Base-by-base conservation (phyloP, 2,113 vertebrate genomes). In the Sinocyclocheilus anshuiensis region DNA sequence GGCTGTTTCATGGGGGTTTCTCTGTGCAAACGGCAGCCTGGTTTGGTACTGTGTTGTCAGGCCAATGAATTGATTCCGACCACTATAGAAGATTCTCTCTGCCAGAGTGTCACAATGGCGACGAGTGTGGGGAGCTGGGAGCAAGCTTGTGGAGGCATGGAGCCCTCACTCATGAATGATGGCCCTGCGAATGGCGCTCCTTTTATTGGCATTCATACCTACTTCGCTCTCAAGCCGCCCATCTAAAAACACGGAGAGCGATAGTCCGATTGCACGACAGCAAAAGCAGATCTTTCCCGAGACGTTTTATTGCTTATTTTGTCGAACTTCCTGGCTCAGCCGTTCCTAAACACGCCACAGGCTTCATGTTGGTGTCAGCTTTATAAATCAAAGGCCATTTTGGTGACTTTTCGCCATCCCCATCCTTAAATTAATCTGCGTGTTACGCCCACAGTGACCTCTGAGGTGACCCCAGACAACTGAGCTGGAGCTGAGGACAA, bases 81-180 rank as follows among this genome's bases (percentile, higher is more conserved):
- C 92, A 94, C 94, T 93, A 94, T 92, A 93, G 94, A 94, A 93
- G 92, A 92, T 94, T 94, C 93, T 92, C 94, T 94, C 93, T 93
- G 93, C 93, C 94, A 91, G 91, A 65, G 90, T 92, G 93, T 94
- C 94, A 96, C 95, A 96, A 95, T 94, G 93, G 94, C 94, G 95
- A 95, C 92, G 93, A 94, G 94, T 94, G 93, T 93, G 92, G 93
- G 88, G 92, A 94, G 93, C 94, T 94, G 95, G 93, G 95, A 96
- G 94, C 93, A 94, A 96, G 94, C 94, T 94, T 93, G 93, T 94
- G 93, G 91, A 93, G 94, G 93, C 95, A 91, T 93, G 94, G 94
- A 93, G 93, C 91, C 76, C 92, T 93, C 92, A 89, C 92, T 92
- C 94, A 93, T 94, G 93, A 94, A 94, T 94, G 94, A 95, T 94